Evolutionary conservation across 2,113 vertebrate genomes (phyloP).

Genomic region (Chelonoidis abingdonii): DNA sequence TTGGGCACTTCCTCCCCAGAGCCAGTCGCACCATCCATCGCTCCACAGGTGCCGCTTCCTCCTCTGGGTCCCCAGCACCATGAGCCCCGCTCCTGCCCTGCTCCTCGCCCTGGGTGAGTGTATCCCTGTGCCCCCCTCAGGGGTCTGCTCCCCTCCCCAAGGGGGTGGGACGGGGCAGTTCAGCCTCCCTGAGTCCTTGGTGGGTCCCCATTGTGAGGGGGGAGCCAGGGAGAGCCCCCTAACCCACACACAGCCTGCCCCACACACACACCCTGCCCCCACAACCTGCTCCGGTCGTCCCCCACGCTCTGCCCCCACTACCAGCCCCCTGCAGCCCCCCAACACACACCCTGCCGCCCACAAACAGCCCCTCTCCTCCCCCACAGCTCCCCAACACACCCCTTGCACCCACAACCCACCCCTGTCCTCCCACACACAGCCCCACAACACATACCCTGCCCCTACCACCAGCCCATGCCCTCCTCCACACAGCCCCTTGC

Average conservation of each 20-base stretch:
- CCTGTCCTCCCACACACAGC: not conserved
- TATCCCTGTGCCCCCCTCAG: not conserved
- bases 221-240: not conserved
- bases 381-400: no score
- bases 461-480: not conserved
- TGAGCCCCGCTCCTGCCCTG: not conserved
- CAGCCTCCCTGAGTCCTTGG: not conserved
- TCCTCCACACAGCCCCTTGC: not conserved
- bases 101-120: not conserved
- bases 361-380: no score
- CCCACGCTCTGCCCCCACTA: no score
- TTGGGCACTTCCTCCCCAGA: not conserved
- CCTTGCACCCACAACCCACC: no score
- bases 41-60: not conserved
- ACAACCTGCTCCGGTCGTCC: no score
- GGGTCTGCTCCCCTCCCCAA: not conserved
- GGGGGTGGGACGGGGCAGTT: not conserved
- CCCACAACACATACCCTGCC: no score
- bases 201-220: not conserved
- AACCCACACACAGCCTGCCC: not conserved
- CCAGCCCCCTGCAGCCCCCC: no score
- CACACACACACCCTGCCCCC: no score
- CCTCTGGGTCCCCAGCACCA: not conserved
- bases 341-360: not conserved
- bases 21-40: not conserved